phyloP scores from a whole-genome alignment of 2,113 vertebrate species.

The Saguinus imperator region DNA sequence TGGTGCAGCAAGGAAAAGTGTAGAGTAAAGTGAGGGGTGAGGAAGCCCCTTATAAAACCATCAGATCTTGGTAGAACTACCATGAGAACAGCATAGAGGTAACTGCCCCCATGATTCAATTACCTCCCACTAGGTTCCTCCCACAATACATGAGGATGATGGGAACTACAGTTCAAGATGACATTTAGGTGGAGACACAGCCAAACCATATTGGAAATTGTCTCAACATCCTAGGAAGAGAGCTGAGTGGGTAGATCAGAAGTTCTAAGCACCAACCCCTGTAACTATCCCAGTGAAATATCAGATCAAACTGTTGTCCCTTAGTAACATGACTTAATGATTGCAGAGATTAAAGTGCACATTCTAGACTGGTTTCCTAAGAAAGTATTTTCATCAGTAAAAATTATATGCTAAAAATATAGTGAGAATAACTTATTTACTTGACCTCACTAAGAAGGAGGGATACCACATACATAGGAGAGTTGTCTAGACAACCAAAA shows the following conservation, averaged over 20 bases:
- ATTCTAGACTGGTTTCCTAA: not conserved
- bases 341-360: not conserved
- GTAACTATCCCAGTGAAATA: not conserved
- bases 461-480: rapidly evolving
- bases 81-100: no score
- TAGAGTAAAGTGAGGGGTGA: no score
- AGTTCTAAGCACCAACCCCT: not conserved
- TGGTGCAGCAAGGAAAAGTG: no score
- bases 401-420: not conserved
- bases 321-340: not conserved
- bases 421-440: not conserved
- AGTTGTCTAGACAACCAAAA: not conserved
- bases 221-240: not conserved
- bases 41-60: no score
- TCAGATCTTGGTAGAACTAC: no score
- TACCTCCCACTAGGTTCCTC: no score
- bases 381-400: not conserved
- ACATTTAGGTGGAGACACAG: no score
- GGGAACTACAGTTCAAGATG: no score
- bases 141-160: no score
- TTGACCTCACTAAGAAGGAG: not conserved
- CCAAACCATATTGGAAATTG: not conserved
- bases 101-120: no score
- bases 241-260: not conserved
- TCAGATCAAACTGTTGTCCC: not conserved